These are phyloP conservation scores for Aphodius sticticus DNA, from an alignment of 2,888 invertebrate species.

Conservation along the genomic window DNA sequence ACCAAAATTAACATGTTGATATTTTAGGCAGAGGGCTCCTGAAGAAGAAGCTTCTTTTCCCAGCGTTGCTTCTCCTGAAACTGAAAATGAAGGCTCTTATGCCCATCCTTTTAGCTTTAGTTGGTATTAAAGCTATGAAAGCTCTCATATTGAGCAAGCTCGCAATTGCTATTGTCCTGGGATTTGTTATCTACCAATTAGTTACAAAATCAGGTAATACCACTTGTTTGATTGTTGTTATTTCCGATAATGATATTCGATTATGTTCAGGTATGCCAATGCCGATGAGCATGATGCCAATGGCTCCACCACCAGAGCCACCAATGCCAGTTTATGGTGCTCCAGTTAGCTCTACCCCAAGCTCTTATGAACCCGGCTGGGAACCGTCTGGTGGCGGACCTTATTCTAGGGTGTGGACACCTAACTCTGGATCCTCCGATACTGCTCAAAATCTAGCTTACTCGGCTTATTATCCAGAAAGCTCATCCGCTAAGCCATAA, in stretches of 20 bases:
- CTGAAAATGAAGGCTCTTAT: constrained; percentile 84
- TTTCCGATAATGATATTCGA: constrained; percentile 7
- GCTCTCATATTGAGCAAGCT: constrained; percentile 85
- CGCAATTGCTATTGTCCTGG: constrained; percentile 81
- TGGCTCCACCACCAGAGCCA: constrained; percentile 62
- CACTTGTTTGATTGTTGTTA: constrained; percentile 19
- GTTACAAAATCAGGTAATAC: constrained; percentile 77
- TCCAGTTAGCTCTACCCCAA: constrained; percentile 68
- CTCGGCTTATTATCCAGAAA: constrained; percentile 75
- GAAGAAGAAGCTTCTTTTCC: constrained; percentile 85
- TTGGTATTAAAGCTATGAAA: constrained; percentile 84
- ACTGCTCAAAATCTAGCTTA: constrained; percentile 71
- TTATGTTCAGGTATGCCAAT: constrained; percentile 70
- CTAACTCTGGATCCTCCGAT: constrained; percentile 47
- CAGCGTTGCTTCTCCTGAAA: constrained; percentile 80
- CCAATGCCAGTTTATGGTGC: constrained; percentile 74
- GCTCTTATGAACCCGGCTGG: constrained; percentile 78
- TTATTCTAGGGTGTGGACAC: constrained; percentile 81
- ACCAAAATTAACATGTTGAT: constrained; percentile 6
- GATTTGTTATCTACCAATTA: constrained; percentile 81
- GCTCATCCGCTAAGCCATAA: constrained; percentile 60
- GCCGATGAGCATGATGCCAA: constrained; percentile 63
- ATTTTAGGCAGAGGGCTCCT: constrained; percentile 52
- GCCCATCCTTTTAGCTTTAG: constrained; percentile 81
- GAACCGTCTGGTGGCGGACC: constrained; percentile 77